Conservation (phyloP, 1,140 invertebrate genomes). For the Diabrotica undecimpunctata region DNA sequence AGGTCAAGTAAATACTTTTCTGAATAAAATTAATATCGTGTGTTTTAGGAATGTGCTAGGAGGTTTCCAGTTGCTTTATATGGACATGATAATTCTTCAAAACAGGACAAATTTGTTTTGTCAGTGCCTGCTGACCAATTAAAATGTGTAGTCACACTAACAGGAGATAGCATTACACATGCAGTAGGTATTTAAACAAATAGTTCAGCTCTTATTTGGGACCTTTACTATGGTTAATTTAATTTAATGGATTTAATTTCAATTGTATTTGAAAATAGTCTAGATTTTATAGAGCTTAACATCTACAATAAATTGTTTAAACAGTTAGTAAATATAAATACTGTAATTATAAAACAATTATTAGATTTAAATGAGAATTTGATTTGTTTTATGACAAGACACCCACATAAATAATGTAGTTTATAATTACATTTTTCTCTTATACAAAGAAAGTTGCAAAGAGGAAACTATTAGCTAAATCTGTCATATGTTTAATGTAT, state of each 20-base stretch:
- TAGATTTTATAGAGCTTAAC: slow-evolving; percentile 18
- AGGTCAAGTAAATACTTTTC: neutral
- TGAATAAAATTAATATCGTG: neutral
- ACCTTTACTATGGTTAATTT: no score
- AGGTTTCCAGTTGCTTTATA: slow-evolving; percentile 78
- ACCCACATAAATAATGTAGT: no score
- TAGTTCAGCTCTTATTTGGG: neutral
- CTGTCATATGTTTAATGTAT: no score
- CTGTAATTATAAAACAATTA: no score
- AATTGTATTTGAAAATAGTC: no score
- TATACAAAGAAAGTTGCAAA: no score
- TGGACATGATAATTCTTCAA: slow-evolving; percentile 75
- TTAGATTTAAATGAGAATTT: no score
- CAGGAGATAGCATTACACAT: slow-evolving; percentile 87
- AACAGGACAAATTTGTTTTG: slow-evolving; percentile 86
- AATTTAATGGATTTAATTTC: no score
- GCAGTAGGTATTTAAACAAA: slow-evolving; percentile 60
- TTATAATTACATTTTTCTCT: no score
- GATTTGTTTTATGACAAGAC: no score
- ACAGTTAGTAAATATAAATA: no score
- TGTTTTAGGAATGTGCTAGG: slow-evolving; percentile 74
- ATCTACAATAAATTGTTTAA: neutral
- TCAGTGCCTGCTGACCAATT: slow-evolving; percentile 79
- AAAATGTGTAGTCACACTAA: slow-evolving; percentile 86
- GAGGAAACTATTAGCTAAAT: no score